Percentiles rank a stretch among this genome's conserved stretches.
These are phyloP conservation scores for Pyxicephalus adspersus DNA, from an alignment of 2,113 vertebrate genomes.

Conservation along the genomic window DNA sequence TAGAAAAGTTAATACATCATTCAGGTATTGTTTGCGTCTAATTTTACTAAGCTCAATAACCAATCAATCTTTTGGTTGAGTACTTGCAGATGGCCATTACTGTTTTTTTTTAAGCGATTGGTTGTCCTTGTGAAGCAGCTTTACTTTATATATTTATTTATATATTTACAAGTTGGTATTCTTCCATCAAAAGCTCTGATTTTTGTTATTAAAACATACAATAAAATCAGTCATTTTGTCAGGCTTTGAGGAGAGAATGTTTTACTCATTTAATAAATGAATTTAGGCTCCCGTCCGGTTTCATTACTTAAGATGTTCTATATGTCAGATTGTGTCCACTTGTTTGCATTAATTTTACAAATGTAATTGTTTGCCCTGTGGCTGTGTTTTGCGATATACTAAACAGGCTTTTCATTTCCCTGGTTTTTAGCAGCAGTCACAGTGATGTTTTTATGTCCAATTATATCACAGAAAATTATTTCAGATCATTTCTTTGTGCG, in stretches of 20 bases:
- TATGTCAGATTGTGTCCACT: not conserved
- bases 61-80: too few species aligned
- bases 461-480: too few species aligned
- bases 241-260: not conserved
- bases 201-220: constrained; percentile 9
- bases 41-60: too few species aligned
- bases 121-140: too few species aligned
- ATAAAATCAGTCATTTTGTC: not conserved
- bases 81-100: too few species aligned
- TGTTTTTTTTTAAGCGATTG: too few species aligned
- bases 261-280: not conserved
- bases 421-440: too few species aligned
- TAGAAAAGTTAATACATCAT: too few species aligned
- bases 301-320: not conserved
- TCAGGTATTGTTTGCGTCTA: too few species aligned
- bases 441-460: too few species aligned
- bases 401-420: not conserved
- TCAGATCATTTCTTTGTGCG: too few species aligned
- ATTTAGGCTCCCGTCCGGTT: not conserved
- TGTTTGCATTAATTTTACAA: constrained; percentile 2
- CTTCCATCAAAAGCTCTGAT: not conserved
- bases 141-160: too few species aligned
- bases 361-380: constrained; percentile 15
- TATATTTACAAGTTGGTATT: not conserved
- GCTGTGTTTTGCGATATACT: not conserved